Base-by-base conservation (phyloP, 2,113 vertebrate genomes). In the Zapornia atra region DNA sequence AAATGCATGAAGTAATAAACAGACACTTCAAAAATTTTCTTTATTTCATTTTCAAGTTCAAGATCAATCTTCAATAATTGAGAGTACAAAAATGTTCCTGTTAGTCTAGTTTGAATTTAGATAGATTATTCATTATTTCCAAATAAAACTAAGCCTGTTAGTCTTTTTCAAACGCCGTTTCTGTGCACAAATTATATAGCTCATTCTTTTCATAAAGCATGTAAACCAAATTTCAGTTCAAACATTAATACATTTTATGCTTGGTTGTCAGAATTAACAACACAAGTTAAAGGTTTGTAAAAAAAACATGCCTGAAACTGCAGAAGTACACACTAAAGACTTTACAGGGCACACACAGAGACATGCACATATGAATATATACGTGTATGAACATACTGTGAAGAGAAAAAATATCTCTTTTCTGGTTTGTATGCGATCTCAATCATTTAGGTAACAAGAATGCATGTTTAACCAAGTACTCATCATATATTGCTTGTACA, bases 41-140 rank as follows among this genome's bases (percentile, higher is more conserved):
- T 94, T 83, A 92, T 94, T 94, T 92, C 2, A 56, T 86, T 90
- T 86, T 70, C 42, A 82, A 77, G 36, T 77, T 94, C 56, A 80
- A 90, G 26, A 24, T 82, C 53, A 59, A 60, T 48, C 44, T 90
- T 94, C 69, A 69, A 44, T 72, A 64, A 69, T 84, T 68, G 28
- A 85, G 25, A 66, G 29, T 89, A 92, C 48, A 96, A 93, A 96
- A 95, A 65, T 61, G 24, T 69, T 94, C 26, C 38, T 1, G 0
- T 93, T 83, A 92, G 24, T 78, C 34, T 83, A 29, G 13, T 60
- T 93, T 92, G 68, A 60, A 71, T 77, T 90, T 64, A 86, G 56
- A 46, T 34, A 50, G 53, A 46, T 76, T 68, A 44, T 54, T 75
- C 25, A 75, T 75, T 46, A 51, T 79, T 84, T 88, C 17, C 38